Base-by-base conservation (phyloP, 2,888 invertebrate genomes). In the Melanchra persicariae region DNA sequence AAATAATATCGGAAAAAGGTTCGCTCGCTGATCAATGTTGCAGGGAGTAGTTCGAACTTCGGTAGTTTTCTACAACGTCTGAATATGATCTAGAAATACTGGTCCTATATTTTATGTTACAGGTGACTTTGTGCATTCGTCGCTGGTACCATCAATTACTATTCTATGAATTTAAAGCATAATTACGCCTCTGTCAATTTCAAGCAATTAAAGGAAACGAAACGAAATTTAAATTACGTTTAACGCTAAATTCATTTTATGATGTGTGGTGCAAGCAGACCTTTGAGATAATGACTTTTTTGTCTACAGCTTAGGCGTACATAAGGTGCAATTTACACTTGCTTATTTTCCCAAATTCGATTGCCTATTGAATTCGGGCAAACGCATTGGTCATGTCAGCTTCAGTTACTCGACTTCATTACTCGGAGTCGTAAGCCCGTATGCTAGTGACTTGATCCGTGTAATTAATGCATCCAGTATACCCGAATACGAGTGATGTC, bases 1-100 rank as follows among this genome's bases (percentile, higher is more conserved):
- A 81, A 83, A 84, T 84, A 85, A 85, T 84, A 84, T 65, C 61
- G 74, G 64, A 58, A 70, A 85, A 84, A 84, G 75, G 77, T 79
- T 85, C 52, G 55, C 73, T 73, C 51, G 34, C 47, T 72, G 69
- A 79, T 81, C 73, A 76, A 85, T 81, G 83, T 79, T 72, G 79
- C 74, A 74, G 81, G 55, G 10, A 54, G 52, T 69, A 67, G 54
- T 40, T 26, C 26, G 52, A 62, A 51, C 1, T 47, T 70, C 19
- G 15, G 68, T 34, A 37, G 15, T 60, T 61, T 64, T 52, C 24
- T 17, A 43, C 47, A 73, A 69, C 26, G 37, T 24, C 81, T 55
- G 22, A 52, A 22, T 3, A 15, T 8, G 7, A 26, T 52, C 17
- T 52, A 2, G 7, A 26, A 52, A 52, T 26, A 15, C 24, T 17